Evolutionary conservation across 2,797 vertebrate genomes (phyloP).

Genomic region (Rachycentron canadum): DNA sequence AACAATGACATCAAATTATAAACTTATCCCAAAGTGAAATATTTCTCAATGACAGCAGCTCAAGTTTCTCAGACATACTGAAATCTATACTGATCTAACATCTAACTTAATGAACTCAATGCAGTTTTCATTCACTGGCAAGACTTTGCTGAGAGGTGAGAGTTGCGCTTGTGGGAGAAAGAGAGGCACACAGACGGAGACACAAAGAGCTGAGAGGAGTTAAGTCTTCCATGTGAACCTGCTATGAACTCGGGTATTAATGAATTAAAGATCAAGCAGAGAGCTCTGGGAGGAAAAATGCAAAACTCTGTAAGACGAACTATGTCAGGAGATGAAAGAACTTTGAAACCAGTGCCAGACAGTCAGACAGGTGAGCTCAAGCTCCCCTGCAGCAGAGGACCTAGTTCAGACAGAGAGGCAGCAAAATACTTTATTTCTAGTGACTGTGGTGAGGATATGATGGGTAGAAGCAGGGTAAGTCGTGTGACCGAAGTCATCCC

Average conservation of each 20-base stretch:
- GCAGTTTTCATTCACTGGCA: constrained; percentile 18
- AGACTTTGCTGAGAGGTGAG: constrained; percentile 29
- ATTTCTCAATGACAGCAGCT: background rate
- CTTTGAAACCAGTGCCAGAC: constrained; percentile 62
- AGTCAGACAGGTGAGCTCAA: constrained; percentile 67
- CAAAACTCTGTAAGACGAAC: constrained; percentile 70
- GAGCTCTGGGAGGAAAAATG: constrained; percentile 60
- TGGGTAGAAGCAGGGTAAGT: background rate
- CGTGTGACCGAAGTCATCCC: background rate
- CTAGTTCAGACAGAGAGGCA: constrained; percentile 29
- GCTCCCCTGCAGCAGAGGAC: constrained; percentile 42
- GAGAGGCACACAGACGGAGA: constrained; percentile 16
- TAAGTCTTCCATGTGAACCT: constrained; percentile 62
- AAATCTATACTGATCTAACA: constrained; percentile 6
- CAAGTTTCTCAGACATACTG: background rate
- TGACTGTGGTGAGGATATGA: constrained; percentile 25
- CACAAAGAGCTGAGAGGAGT: constrained; percentile 44
- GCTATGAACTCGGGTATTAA: constrained; percentile 71
- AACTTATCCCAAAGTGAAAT: background rate
- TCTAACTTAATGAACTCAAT: constrained; percentile 26
- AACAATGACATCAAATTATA: background rate
- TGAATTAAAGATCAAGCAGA: constrained; percentile 85
- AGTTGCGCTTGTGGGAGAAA: constrained; percentile 24
- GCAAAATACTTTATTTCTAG: constrained; percentile 25
- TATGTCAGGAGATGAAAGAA: constrained; percentile 71